Evolutionary conservation across 1,140 invertebrate genomes (phyloP), one percentile per base, ranked within the genome.

Genomic region (Drosophila bocqueti): DNA sequence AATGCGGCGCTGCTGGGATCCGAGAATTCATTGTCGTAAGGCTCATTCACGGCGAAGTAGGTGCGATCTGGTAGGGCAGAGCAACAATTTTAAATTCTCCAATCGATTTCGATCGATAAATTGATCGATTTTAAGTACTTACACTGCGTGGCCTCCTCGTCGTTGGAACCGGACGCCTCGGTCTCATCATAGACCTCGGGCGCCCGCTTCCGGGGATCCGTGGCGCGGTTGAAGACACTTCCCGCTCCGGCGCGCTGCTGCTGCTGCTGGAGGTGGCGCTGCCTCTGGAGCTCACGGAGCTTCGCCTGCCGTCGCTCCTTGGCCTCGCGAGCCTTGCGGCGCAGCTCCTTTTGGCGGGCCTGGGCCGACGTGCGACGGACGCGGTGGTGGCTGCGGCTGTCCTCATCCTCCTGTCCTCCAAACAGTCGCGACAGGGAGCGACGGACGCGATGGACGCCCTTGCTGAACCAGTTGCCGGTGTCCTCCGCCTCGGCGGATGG

Each of bases 381-480:
- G n/a, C 55, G 40, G 15, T 43, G 57, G 1, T 71, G 46, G 31
- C 16, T 31, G 34, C 11, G 24, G 1, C 11, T 36, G 9, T 18
- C 18, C 6, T 54, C 8, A 1, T 45, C 63, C 34, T 78, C 64
- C 42, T 78, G 55, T 34, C 36, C 74, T 13, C 92, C 87, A 46
- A 93, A 89, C 1, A 93, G 16, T 1, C 82, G 78, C 0, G 61
- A 67, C 15, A 93, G 60, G 21, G 90, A 85, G 40, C 92, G 91
- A 18, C 91, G 85, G 8, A 93, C 91, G 0, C 92, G 84, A 10
- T 71, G 69, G 9, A 91, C 74, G 11, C 81, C 67, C 42, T 78
- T 52, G 47, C 64, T 54, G 24, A 92, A 74, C 92, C 89, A 93
- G 16, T 75, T 83, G 49, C 46, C 73, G 5, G 45, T 16, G 11